Evolutionary conservation across 1,140 invertebrate species (phyloP).

Genomic region (Brachionus rotundiformis): DNA sequence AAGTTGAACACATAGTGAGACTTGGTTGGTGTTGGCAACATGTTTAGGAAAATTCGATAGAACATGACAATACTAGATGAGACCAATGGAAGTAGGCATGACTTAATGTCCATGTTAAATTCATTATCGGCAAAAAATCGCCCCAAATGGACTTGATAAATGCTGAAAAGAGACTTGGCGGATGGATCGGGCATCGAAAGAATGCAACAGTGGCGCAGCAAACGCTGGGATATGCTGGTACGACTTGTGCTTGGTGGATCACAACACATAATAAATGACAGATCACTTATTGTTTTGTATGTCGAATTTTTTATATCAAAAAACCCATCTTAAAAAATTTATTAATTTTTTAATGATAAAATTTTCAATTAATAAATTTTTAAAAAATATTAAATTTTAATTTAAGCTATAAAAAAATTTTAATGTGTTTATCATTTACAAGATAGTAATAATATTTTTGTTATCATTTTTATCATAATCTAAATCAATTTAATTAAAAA

Average conservation of each 20-base stretch:
- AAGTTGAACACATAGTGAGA: constrained; percentile 93
- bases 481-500: not conserved
- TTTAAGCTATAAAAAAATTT: too few species aligned
- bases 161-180: constrained; percentile 62
- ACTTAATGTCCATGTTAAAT: constrained; percentile 62
- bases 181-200: constrained; percentile 63
- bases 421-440: too few species aligned
- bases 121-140: constrained; percentile 61
- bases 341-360: too few species aligned
- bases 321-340: constrained; percentile 24
- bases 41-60: constrained; percentile 61
- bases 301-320: constrained; percentile 38
- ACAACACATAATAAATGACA: constrained; percentile 62
- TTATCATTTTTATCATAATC: too few species aligned
- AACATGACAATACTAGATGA: constrained; percentile 61
- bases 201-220: constrained; percentile 56
- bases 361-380: too few species aligned
- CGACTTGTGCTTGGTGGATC: constrained; percentile 62
- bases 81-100: constrained; percentile 60
- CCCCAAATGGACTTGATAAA: constrained; percentile 64
- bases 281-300: constrained; percentile 60
- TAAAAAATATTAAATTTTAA: too few species aligned
- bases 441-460: too few species aligned
- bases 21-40: constrained; percentile 85
- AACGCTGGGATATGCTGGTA: constrained; percentile 57